These are phyloP conservation scores for Pterocles gutturalis DNA, from an alignment of 2,113 vertebrate genomes.

Conservation along the genomic window DNA sequence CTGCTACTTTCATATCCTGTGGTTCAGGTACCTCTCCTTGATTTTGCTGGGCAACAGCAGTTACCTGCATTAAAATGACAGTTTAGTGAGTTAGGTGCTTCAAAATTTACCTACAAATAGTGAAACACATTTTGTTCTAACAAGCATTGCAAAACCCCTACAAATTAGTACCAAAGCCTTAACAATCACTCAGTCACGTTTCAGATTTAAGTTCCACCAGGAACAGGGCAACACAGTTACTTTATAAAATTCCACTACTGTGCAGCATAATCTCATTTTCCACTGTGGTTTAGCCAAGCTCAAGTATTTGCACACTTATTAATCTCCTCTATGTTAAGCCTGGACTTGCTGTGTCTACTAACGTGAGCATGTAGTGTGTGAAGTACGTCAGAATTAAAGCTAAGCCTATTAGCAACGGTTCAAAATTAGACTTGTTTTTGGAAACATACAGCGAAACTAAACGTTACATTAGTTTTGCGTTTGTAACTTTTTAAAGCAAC, in stretches of 20 bases:
- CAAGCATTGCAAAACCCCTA: not conserved
- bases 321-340: not conserved
- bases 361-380: not conserved
- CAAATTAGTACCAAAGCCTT: not conserved
- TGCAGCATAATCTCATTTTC: not conserved
- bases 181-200: not conserved
- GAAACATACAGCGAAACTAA: not conserved
- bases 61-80: constrained; percentile 80
- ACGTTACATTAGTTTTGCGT: not conserved
- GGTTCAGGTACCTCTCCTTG: constrained; percentile 93
- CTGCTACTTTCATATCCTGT: constrained; percentile 95
- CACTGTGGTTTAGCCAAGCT: not conserved
- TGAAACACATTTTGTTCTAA: not conserved
- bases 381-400: not conserved
- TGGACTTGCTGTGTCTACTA: not conserved
- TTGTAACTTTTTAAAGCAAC: not conserved
- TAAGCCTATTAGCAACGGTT: not conserved
- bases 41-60: constrained; percentile 92
- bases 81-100: not conserved
- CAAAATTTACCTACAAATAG: not conserved
- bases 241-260: not conserved
- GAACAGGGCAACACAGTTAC: not conserved
- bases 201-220: not conserved
- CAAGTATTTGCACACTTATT: not conserved
- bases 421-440: not conserved